Conservation (phyloP, 2,113 vertebrate species). For the Gavialis gangeticus region DNA sequence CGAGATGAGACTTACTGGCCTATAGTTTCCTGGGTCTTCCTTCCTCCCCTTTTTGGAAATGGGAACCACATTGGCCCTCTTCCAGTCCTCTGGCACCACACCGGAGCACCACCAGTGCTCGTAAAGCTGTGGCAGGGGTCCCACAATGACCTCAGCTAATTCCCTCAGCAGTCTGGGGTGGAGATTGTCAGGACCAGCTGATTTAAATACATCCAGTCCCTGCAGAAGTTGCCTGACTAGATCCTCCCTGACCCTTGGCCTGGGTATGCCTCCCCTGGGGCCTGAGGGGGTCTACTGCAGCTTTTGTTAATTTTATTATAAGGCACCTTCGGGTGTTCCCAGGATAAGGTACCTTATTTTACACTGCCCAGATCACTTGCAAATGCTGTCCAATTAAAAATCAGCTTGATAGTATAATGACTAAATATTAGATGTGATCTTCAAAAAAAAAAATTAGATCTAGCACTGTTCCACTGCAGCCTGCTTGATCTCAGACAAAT, state of each 20-base stretch:
- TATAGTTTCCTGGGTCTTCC: too few species aligned
- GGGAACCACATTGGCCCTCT: too few species aligned
- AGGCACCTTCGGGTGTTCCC: neutral
- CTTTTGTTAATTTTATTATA: rapidly evolving
- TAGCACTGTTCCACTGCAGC: neutral
- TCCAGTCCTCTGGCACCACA: too few species aligned
- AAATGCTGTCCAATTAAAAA: neutral
- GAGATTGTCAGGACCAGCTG: too few species aligned
- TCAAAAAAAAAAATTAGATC: neutral
- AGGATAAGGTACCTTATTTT: neutral
- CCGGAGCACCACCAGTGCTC: too few species aligned
- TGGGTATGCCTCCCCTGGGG: rapidly evolving
- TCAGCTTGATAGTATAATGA: neutral
- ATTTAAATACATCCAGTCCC: too few species aligned
- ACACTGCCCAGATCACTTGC: neutral
- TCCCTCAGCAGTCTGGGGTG: too few species aligned
- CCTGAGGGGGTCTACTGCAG: rapidly evolving
- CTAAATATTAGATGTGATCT: neutral
- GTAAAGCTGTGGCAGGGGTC: too few species aligned
- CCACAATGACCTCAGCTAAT: too few species aligned
- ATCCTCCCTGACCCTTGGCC: neutral
- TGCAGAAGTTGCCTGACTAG: neutral
- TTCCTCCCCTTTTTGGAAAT: too few species aligned
- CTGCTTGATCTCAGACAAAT: neutral
- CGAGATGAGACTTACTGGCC: too few species aligned